A percentile compares a stretch with the other conserved stretches of the same genome.
These are phyloP conservation scores for Salvelinus fontinalis DNA, from an alignment of 2,113 vertebrate species.

Conservation along the genomic window DNA sequence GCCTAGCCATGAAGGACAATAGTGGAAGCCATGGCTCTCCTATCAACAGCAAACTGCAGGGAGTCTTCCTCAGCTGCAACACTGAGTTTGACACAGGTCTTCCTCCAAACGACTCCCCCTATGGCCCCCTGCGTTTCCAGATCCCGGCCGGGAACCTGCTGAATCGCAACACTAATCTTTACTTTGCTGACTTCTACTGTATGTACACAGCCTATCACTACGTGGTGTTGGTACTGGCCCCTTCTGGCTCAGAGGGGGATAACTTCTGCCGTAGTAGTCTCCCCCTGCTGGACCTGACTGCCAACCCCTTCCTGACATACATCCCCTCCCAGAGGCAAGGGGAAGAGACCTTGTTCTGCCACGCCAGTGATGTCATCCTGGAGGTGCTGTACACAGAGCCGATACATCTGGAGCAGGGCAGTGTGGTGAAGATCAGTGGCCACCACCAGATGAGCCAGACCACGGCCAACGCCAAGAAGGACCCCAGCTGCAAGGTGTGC, in stretches of 20 bases:
- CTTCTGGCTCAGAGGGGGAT: slow-evolving; percentile 89
- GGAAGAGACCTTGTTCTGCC: slow-evolving; percentile 85
- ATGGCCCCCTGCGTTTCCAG: slow-evolving; percentile 90
- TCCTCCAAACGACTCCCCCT: slow-evolving; percentile 92
- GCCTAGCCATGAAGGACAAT: slow-evolving; percentile 89
- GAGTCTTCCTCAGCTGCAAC: slow-evolving; percentile 98
- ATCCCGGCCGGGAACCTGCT: slow-evolving; percentile 86
- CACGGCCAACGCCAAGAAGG: slow-evolving; percentile 95
- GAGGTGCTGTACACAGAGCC: slow-evolving; percentile 94
- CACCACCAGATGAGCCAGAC: slow-evolving; percentile 98
- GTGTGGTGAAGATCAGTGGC: slow-evolving; percentile 88
- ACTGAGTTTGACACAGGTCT: slow-evolving; percentile 97
- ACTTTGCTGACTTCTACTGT: slow-evolving; percentile 98
- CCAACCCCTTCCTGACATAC: slow-evolving; percentile 94
- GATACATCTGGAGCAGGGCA: slow-evolving; percentile 83
- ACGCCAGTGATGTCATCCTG: slow-evolving; percentile 93
- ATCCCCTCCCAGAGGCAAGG: slow-evolving; percentile 70
- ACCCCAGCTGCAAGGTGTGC: slow-evolving; percentile 98
- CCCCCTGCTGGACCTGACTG: slow-evolving; percentile 87
- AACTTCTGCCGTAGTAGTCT: slow-evolving; percentile 87
- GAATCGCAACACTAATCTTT: slow-evolving; percentile 86
- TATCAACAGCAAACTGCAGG: slow-evolving; percentile 88
- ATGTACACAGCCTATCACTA: slow-evolving; percentile 99
- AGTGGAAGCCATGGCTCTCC: slow-evolving; percentile 96
- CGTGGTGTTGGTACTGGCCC: slow-evolving; percentile 91